Evolutionary conservation across 1,140 invertebrate genomes (phyloP).

Genomic region (Musca vetustissima): DNA sequence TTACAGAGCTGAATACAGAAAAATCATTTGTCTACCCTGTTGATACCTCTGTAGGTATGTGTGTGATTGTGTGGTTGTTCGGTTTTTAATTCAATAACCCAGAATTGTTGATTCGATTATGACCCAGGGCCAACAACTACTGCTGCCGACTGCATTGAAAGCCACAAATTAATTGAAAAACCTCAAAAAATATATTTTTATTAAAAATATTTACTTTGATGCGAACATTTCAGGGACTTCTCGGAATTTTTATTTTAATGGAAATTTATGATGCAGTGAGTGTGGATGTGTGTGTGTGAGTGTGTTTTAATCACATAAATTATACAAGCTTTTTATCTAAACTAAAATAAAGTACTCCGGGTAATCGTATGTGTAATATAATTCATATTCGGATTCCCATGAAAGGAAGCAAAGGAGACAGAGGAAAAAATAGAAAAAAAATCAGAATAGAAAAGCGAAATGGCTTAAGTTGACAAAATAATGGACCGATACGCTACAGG

Average conservation of each 20-base stretch:
- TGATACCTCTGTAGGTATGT: no score
- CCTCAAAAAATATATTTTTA: slow-evolving; percentile 5
- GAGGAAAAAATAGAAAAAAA: background rate
- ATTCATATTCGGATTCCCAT: slow-evolving; percentile 7
- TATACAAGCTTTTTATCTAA: slow-evolving; percentile 3
- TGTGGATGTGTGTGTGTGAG: no score
- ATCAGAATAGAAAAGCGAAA: no score
- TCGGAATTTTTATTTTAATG: background rate
- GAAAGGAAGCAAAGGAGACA: background rate
- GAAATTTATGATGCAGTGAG: no score
- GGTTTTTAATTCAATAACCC: no score
- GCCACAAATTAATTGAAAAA: slow-evolving; percentile 19
- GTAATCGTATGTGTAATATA: slow-evolving; percentile 12
- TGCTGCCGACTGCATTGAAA: background rate
- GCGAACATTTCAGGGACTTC: background rate
- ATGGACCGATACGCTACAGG: no score
- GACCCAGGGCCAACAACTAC: no score
- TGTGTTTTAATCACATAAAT: no score
- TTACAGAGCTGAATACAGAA: background rate
- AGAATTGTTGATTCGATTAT: slow-evolving; percentile 5
- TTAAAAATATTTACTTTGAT: slow-evolving; percentile 5
- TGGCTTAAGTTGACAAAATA: no score
- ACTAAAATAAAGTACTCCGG: slow-evolving; percentile 16
- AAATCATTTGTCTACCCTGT: no score
- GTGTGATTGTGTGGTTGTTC: no score